Conservation (phyloP, 1,140 invertebrate species). For the Yoshiicerus persimilis region DNA sequence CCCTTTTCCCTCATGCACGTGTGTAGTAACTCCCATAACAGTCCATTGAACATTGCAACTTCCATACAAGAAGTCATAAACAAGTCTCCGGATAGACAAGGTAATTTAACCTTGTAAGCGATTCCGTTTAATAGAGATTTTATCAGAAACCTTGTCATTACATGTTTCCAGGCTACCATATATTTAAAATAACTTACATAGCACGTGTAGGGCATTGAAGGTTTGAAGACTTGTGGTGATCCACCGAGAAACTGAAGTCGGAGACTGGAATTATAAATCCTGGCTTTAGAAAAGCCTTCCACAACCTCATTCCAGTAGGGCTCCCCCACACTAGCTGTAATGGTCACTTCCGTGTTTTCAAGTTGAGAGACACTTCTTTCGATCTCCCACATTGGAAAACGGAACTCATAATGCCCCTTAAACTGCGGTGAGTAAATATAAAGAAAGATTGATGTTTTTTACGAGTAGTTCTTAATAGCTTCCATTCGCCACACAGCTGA, state of each 20-base stretch:
- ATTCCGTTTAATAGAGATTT: slow-evolving; percentile 36
- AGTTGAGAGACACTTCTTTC: slow-evolving; percentile 64
- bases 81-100: background rate
- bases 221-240: slow-evolving; percentile 89
- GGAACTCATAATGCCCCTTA: slow-evolving; percentile 80
- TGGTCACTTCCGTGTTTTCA: slow-evolving; percentile 79
- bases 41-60: background rate
- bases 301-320: slow-evolving; percentile 79
- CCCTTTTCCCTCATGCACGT: background rate
- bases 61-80: background rate
- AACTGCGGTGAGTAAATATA: slow-evolving; percentile 62
- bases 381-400: slow-evolving; percentile 79
- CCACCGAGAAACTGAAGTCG: slow-evolving; percentile 82
- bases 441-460: slow-evolving; percentile 5
- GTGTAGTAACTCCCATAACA: background rate
- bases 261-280: slow-evolving; percentile 83
- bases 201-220: slow-evolving; percentile 79
- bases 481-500: background rate
- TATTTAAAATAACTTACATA: slow-evolving; percentile 64
- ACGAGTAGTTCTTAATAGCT: background rate
- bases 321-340: slow-evolving; percentile 86
- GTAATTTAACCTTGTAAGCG: slow-evolving; percentile 27
- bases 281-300: slow-evolving; percentile 80
- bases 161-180: background rate
- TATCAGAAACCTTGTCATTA: slow-evolving; percentile 5